These are phyloP conservation scores for Sigmodon hispidus DNA, from an alignment of 2,113 vertebrate species.

Conservation along the genomic window DNA sequence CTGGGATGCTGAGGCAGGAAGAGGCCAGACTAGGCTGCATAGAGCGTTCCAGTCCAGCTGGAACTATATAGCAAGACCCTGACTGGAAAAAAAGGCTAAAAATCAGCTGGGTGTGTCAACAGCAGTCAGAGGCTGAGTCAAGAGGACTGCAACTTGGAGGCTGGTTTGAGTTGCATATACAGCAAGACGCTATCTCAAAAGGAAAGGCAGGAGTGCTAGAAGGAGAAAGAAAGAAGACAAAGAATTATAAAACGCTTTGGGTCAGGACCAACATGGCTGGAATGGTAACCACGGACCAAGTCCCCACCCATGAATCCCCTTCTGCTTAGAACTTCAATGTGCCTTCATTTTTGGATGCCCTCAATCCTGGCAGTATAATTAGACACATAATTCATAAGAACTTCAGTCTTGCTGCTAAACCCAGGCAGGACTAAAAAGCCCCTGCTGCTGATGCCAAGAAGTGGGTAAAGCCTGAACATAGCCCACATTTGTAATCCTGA, in stretches of 20 bases:
- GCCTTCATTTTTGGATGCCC: conserved; percentile 2
- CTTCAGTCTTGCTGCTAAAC: neutral
- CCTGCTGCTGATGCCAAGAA: neutral
- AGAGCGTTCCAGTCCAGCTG: neutral
- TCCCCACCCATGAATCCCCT: neutral
- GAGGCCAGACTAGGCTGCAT: neutral
- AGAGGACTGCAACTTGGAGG: neutral
- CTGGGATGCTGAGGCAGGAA: neutral
- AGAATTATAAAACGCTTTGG: conserved; percentile 73
- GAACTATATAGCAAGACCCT: neutral
- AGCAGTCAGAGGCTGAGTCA: neutral
- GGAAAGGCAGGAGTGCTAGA: neutral
- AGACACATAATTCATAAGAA: neutral
- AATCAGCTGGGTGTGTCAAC: neutral
- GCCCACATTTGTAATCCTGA: neutral
- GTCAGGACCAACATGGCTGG: conserved; percentile 72
- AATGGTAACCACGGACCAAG: conserved; percentile 64
- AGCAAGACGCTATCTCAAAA: neutral
- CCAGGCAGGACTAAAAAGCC: conserved; percentile 4
- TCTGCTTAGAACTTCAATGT: neutral
- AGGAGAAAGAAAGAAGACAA: neutral
- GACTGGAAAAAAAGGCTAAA: neutral
- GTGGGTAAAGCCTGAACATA: neutral
- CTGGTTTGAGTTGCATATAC: neutral
- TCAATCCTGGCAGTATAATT: neutral